These are phyloP conservation scores for Subacronicta megacephala DNA, from an alignment of 2,888 invertebrate species.

Conservation along the genomic window DNA sequence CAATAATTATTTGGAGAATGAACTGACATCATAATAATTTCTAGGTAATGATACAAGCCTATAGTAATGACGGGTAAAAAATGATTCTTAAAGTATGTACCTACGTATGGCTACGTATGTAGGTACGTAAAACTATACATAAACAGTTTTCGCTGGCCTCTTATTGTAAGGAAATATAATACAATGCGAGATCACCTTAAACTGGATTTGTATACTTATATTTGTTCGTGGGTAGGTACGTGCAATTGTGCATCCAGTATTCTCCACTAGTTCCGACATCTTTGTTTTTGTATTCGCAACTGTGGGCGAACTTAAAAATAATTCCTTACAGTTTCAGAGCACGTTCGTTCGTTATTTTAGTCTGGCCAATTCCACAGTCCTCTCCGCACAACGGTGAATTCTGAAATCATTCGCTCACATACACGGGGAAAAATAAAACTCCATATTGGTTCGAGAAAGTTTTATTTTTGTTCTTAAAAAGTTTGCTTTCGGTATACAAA, in stretches of 20 bases:
- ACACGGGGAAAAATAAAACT: slow-evolving; percentile 60
- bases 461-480: slow-evolving; percentile 48
- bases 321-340: slow-evolving; percentile 80
- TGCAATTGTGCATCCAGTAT: slow-evolving; percentile 20
- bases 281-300: slow-evolving; percentile 60
- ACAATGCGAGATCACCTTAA: no score
- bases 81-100: no score
- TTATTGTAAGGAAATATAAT: no score
- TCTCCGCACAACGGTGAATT: slow-evolving; percentile 69
- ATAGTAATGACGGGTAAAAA: no score
- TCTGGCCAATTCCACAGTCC: slow-evolving; percentile 79
- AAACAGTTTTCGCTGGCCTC: no score
- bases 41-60: no score
- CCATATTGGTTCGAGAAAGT: slow-evolving; percentile 45
- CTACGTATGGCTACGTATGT: no score
- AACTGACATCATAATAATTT: no score
- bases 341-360: slow-evolving; percentile 84
- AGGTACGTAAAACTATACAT: background rate
- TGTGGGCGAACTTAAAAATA: slow-evolving; percentile 73
- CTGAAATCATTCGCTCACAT: slow-evolving; percentile 67
- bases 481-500: slow-evolving; percentile 38
- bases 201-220: no score
- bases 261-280: slow-evolving; percentile 52
- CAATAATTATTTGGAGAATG: no score
- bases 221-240: no score